Conservation (phyloP, 2,797 vertebrate genomes). For the Amphiprion clarkii region DNA sequence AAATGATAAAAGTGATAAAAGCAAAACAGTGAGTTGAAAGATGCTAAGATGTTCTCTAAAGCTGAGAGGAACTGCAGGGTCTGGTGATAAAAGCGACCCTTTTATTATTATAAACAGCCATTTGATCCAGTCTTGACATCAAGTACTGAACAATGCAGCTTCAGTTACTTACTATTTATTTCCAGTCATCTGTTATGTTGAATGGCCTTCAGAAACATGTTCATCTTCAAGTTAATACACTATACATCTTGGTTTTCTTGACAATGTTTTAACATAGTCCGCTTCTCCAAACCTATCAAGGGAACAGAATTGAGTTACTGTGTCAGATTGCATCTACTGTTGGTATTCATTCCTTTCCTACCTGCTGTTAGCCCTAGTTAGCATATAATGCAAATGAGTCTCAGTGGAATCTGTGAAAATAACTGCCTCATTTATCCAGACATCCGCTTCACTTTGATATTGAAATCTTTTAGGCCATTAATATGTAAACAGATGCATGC, state of each 20-base stretch:
- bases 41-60: background rate
- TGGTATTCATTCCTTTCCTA: slow-evolving; percentile 36
- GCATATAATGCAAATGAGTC: slow-evolving; percentile 62
- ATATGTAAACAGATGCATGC: slow-evolving; percentile 54
- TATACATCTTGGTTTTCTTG: background rate
- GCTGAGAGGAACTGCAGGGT: background rate
- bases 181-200: background rate
- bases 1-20: background rate
- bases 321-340: slow-evolving; percentile 29
- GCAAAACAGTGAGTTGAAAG: background rate
- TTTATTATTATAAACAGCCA: background rate
- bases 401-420: slow-evolving; percentile 52
- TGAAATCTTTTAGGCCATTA: slow-evolving; percentile 53
- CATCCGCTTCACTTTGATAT: slow-evolving; percentile 61
- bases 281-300: background rate
- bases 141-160: background rate
- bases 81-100: background rate
- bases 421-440: slow-evolving; percentile 69
- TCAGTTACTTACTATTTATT: background rate
- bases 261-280: slow-evolving; percentile 1
- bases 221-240: background rate
- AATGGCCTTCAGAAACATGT: slow-evolving; percentile 1
- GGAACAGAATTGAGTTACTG: slow-evolving; percentile 11
- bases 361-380: slow-evolving; percentile 63
- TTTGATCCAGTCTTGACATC: background rate